A percentile compares a stretch with the other conserved stretches of the same genome.
Evolutionary conservation across 1,140 invertebrate species (phyloP).

Genomic region (Macrocentrus cingulum): DNA sequence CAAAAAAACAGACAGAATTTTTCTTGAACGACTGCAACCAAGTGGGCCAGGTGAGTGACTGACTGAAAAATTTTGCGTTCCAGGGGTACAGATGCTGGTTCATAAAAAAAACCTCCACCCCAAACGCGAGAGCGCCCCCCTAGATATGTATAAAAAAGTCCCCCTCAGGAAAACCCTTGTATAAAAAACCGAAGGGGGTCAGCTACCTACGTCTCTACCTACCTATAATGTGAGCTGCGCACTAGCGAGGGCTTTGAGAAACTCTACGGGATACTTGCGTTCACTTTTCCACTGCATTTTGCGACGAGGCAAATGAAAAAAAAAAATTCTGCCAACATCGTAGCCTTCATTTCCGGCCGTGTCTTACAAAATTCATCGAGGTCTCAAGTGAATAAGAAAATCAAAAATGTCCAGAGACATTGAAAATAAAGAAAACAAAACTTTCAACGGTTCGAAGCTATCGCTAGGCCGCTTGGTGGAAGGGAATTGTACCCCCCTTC

Average conservation of each 20-base stretch:
- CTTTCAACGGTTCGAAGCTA: not conserved
- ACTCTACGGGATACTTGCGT: not conserved
- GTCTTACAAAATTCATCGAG: not conserved
- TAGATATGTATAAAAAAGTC: slow-evolving; percentile 45
- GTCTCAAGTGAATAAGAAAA: not conserved
- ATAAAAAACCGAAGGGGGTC: slow-evolving; percentile 55
- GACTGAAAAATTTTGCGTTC: slow-evolving; percentile 50
- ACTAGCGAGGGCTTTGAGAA: slow-evolving; percentile 7
- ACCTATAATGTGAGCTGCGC: not conserved
- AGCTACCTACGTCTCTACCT: slow-evolving; percentile 38
- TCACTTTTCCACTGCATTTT: slow-evolving; percentile 19
- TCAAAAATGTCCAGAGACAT: not conserved
- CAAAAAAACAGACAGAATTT: not conserved
- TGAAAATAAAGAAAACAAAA: too few species aligned
- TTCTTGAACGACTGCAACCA: slow-evolving; percentile 35
- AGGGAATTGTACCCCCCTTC: slow-evolving; percentile 34
- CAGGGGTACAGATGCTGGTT: slow-evolving; percentile 55
- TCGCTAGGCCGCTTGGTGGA: not conserved
- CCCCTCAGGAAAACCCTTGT: slow-evolving; percentile 53
- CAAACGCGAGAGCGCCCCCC: slow-evolving; percentile 37
- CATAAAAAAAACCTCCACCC: slow-evolving; percentile 52
- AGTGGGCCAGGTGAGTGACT: slow-evolving; percentile 57
- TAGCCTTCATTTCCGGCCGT: slow-evolving; percentile 7
- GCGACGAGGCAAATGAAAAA: not conserved
- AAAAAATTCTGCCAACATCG: not conserved